Percentiles rank a stretch among this genome's conserved stretches.
phyloP scores from a whole-genome alignment of 2,797 vertebrate genomes.

The Tenualosa ilisha region DNA sequence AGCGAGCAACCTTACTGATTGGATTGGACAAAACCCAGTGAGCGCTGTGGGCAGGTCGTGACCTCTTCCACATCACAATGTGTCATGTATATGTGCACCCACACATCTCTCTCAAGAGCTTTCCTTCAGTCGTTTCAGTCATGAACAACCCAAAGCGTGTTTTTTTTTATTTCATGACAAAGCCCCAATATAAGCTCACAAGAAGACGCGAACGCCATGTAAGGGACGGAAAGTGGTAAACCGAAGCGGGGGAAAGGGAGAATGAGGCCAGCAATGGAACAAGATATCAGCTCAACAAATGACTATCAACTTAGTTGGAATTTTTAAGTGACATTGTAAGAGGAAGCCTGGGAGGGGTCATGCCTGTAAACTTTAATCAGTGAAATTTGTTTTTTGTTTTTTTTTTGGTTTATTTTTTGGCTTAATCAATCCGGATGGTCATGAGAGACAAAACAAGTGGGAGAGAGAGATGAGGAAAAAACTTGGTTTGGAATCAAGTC shows the following conservation, averaged over 20 bases:
- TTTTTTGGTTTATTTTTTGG: too few species aligned
- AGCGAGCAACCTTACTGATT: not conserved
- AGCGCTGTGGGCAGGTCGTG: not conserved
- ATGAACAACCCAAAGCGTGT: not conserved
- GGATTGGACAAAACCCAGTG: too few species aligned
- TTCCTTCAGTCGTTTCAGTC: not conserved
- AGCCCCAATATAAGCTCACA: not conserved
- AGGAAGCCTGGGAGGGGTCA: too few species aligned
- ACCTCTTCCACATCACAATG: not conserved
- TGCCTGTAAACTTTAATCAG: too few species aligned
- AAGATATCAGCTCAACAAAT: not conserved
- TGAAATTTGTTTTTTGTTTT: too few species aligned
- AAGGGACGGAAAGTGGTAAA: not conserved
- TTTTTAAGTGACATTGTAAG: not conserved
- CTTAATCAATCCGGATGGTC: too few species aligned
- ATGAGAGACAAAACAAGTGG: too few species aligned
- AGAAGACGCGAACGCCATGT: not conserved
- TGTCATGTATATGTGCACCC: not conserved
- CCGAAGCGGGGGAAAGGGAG: too few species aligned
- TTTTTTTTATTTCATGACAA: not conserved
- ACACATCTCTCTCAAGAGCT: not conserved
- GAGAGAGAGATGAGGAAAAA: too few species aligned
- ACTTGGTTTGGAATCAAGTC: too few species aligned
- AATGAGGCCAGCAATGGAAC: not conserved
- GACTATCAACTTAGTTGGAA: not conserved